Conservation (phyloP, 2,113 vertebrate genomes). For the Genyomyrus donnyi region DNA sequence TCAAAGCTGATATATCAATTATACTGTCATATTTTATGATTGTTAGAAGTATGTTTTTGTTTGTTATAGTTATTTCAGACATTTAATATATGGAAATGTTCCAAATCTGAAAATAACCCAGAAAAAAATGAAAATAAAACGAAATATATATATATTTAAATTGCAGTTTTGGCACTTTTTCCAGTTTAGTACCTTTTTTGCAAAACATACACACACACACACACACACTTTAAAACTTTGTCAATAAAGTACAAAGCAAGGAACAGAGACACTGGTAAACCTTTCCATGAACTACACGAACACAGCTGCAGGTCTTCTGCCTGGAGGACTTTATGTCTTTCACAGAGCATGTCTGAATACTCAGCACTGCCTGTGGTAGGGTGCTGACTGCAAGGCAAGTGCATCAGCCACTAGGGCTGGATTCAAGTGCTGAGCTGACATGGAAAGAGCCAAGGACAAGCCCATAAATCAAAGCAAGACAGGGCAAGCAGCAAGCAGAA, state of each 20-base stretch:
- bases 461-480: background rate
- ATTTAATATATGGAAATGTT: background rate
- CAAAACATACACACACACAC: background rate
- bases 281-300: background rate
- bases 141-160: too few relatives aligned
- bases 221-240: background rate
- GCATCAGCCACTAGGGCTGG: background rate
- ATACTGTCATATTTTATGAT: background rate
- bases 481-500: background rate
- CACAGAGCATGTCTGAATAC: background rate
- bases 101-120: background rate
- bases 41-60: background rate
- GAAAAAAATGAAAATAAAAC: too few relatives aligned
- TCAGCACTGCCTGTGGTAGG: background rate
- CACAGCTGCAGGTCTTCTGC: background rate
- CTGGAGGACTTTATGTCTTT: background rate
- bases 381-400: background rate
- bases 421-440: background rate
- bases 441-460: background rate
- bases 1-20: background rate
- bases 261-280: background rate
- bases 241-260: background rate
- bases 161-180: background rate
- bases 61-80: too few relatives aligned
- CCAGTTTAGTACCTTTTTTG: background rate